phyloP scores from a whole-genome alignment of 2,113 vertebrate genomes.

The Bos indicus region DNA sequence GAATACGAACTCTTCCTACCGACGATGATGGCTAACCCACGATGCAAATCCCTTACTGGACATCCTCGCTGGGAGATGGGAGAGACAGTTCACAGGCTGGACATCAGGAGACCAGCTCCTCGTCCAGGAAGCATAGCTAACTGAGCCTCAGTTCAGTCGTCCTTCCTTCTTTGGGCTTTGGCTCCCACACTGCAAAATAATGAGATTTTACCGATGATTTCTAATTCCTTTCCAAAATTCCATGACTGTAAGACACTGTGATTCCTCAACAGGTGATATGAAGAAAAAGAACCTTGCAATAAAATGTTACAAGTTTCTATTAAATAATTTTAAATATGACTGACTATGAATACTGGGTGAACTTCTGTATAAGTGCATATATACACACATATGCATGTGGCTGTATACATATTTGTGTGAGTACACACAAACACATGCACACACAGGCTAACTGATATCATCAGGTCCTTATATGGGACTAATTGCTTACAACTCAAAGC shows the following conservation, averaged over 20 bases:
- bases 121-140: not conserved
- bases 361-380: not conserved
- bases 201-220: not conserved
- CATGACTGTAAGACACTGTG: not conserved
- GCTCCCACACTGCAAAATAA: not conserved
- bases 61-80: not conserved
- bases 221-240: not conserved
- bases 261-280: conserved; percentile 1
- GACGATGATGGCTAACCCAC: not conserved
- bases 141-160: not conserved
- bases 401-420: not conserved
- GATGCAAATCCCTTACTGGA: not conserved
- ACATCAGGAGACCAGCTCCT: not conserved
- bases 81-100: not conserved
- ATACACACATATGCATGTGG: not conserved
- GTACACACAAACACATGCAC: not conserved
- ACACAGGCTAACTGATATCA: not conserved
- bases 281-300: not conserved
- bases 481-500: conserved; percentile 7
- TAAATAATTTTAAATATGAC: not conserved
- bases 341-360: not conserved
- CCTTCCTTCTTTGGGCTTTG: not conserved
- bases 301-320: not conserved
- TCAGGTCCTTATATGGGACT: conserved; percentile 17
- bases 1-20: conserved; percentile 10